Conservation (phyloP, 92 coral and sea anemone genomes). For the Palythoa caribaeorum region DNA sequence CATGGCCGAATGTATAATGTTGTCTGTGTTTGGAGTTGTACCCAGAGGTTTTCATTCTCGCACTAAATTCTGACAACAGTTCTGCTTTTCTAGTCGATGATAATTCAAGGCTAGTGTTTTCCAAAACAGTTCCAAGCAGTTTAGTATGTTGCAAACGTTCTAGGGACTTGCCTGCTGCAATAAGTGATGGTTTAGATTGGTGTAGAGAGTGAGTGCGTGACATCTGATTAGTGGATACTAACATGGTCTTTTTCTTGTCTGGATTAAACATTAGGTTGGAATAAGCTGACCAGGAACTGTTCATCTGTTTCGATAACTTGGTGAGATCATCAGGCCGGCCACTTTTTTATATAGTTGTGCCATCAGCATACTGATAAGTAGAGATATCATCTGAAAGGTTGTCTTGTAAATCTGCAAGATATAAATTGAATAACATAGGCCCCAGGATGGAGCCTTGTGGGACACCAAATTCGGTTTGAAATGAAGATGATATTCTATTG, state of each 20-base stretch:
- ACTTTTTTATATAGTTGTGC: conserved; percentile 24
- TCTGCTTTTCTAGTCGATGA: too few species aligned
- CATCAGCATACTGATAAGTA: conserved; percentile 61
- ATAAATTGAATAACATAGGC: conserved; percentile 33
- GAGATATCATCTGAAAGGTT: conserved; percentile 3
- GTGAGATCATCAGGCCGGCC: not conserved
- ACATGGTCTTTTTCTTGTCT: conserved; percentile 59
- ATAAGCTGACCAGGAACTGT: conserved; percentile 11
- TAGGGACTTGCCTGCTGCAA: not conserved
- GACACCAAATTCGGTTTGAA: conserved; percentile 18
- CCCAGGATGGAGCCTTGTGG: conserved; percentile 52
- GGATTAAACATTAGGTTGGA: conserved; percentile 58
- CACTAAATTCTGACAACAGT: too few species aligned
- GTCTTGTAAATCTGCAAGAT: conserved; percentile 36
- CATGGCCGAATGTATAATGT: too few species aligned
- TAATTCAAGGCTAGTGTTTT: not conserved
- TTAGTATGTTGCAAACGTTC: not conserved
- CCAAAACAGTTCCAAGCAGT: not conserved
- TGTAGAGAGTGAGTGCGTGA: conserved; percentile 29
- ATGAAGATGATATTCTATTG: conserved; percentile 23
- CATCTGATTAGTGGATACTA: conserved; percentile 66
- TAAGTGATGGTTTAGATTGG: not conserved
- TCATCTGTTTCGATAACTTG: too few species aligned
- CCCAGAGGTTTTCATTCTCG: too few species aligned
- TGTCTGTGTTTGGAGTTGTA: too few species aligned